Conservation (phyloP, 92 coral and sea anemone genomes). For the Phenganax marumi region DNA sequence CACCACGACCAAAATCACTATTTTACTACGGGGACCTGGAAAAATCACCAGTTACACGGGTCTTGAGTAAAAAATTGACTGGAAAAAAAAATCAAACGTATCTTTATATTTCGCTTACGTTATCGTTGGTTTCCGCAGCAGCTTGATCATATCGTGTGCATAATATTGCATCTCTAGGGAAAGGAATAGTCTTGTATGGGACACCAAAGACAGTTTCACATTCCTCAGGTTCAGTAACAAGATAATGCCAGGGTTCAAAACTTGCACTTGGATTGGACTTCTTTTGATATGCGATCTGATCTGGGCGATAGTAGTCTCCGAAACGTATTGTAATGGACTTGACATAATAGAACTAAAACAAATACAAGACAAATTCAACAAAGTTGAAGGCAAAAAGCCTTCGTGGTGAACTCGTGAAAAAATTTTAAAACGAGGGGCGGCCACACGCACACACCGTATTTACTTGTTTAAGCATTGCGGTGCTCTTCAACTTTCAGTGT, state of each 20-base stretch:
- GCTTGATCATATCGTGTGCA: slow-evolving; percentile 61
- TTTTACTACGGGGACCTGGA: too few species aligned
- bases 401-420: neutral
- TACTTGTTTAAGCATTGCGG: too few species aligned
- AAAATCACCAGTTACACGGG: neutral
- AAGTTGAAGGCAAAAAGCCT: neutral
- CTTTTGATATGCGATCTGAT: slow-evolving; percentile 71
- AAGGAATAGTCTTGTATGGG: slow-evolving; percentile 40
- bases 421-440: neutral
- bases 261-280: slow-evolving; percentile 63
- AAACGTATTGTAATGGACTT: slow-evolving; percentile 65
- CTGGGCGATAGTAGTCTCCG: slow-evolving; percentile 85
- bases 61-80: neutral
- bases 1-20: too few species aligned
- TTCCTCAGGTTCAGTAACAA: slow-evolving; percentile 59
- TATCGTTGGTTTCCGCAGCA: slow-evolving; percentile 35
- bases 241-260: slow-evolving; percentile 76
- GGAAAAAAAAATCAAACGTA: neutral
- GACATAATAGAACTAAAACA: slow-evolving; percentile 70
- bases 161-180: slow-evolving; percentile 56
- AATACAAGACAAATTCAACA: neutral
- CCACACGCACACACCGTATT: too few species aligned
- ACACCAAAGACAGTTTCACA: slow-evolving; percentile 58
- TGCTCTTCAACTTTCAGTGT: too few species aligned
- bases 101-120: slow-evolving; percentile 46